These are phyloP conservation scores for Ooceraea biroi DNA, from an alignment of 1,140 invertebrate genomes.

Conservation along the genomic window DNA sequence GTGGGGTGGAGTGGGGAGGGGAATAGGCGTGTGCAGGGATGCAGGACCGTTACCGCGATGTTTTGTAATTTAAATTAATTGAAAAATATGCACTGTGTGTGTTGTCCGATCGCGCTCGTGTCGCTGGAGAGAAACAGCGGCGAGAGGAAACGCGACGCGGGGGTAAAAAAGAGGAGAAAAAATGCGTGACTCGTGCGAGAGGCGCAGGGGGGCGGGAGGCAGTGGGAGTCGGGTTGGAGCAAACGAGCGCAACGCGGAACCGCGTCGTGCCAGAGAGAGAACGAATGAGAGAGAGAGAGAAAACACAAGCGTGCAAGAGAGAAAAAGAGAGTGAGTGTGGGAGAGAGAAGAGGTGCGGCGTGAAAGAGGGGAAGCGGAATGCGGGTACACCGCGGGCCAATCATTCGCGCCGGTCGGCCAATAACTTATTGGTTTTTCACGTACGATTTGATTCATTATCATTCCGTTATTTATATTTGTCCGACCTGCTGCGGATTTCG, in stretches of 20 bases:
- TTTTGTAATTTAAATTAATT: slow-evolving; percentile 86
- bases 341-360: background rate
- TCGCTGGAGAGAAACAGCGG: slow-evolving; percentile 66
- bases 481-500: slow-evolving; percentile 75
- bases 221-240: background rate
- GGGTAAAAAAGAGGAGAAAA: slow-evolving; percentile 25
- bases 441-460: slow-evolving; percentile 85
- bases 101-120: slow-evolving; percentile 81
- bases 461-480: slow-evolving; percentile 85
- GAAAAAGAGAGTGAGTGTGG: background rate
- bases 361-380: slow-evolving; percentile 35
- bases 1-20: background rate
- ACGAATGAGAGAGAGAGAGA: background rate
- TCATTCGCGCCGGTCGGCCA: slow-evolving; percentile 82
- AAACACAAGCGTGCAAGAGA: too few species aligned
- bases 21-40: slow-evolving; percentile 61
- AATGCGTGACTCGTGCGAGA: slow-evolving; percentile 25
- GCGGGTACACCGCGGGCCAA: slow-evolving; percentile 75
- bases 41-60: slow-evolving; percentile 80
- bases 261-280: background rate
- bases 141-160: slow-evolving; percentile 58
- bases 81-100: slow-evolving; percentile 85
- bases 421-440: slow-evolving; percentile 85
- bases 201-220: background rate
- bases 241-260: slow-evolving; percentile 38